Evolutionary conservation across 2,113 vertebrate species (phyloP), one percentile per base, ranked within the genome.

Genomic region (Vulpes ferrilata): DNA sequence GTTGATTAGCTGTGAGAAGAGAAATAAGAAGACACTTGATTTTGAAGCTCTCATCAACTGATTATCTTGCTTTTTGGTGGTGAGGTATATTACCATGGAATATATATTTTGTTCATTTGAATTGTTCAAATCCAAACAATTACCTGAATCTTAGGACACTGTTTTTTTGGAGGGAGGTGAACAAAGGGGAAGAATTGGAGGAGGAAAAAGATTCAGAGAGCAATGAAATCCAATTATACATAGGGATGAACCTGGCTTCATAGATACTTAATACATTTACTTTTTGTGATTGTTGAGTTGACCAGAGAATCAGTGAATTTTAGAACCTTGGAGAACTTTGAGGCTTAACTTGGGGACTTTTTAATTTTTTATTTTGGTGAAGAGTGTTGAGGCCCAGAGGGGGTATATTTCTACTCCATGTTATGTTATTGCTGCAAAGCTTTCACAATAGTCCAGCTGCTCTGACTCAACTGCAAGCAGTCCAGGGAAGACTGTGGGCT

Each of bases 1-100:
- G 71, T 78, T 95, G 94, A 96, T 97, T 95, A 98, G 93, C 92
- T 96, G 53, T 78, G 90, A 80, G 79, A 92, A 92, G 94, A 96
- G 65, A 90, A 97, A 92, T 89, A 95, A 59, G 79, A 88, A 97
- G 82, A 82, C 51, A 80, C 81, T 79, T 93, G 79, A 60, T 93
- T 96, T 87, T 87, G 96, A 93, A 97, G 88, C 76, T 90, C 88
- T 89, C 65, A 30, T 84, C 64, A 65, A 62, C 17, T 23, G 38
- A n/a, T 88, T 96, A 95, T 83, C 57, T 35, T 16, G 27, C 11
- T 62, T 90, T 96, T 82, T 57, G 67, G 84, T 38, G 82, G 67
- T 76, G 59, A 94, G 78, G 11, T 90, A 12, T 82, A 82, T 92
- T 81, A 35, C 53, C 38, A 35, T 64, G 78, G 25, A 65, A 15